phyloP scores from a whole-genome alignment of 2,113 vertebrate species.

The Colossoma macropomum region DNA sequence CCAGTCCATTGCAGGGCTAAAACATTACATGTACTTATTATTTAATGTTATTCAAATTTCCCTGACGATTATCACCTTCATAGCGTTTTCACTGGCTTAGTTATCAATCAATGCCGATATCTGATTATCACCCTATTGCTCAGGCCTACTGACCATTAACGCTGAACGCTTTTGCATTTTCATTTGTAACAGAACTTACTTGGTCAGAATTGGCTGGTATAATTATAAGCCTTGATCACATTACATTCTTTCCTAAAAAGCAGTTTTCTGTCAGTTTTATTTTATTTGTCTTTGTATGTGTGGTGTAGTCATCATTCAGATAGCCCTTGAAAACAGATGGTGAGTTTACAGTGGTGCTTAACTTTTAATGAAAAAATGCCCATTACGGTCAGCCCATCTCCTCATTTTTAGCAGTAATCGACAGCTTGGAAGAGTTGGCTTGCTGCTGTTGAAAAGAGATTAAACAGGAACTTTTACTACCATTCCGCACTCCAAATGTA shows the following conservation, averaged over 20 bases:
- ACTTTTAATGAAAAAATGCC: constrained; percentile 33
- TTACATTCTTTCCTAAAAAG: constrained; percentile 7
- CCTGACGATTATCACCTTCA: no score
- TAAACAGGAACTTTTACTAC: constrained; percentile 29
- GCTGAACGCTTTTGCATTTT: not conserved
- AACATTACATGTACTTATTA: no score
- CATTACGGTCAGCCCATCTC: constrained; percentile 13
- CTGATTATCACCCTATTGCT: no score
- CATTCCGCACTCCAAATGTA: constrained; percentile 27
- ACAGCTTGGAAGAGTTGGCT: constrained; percentile 38
- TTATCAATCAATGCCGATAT: no score
- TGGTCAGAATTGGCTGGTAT: not conserved
- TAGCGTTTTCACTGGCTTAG: no score
- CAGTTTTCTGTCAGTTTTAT: not conserved
- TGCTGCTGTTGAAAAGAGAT: constrained; percentile 1
- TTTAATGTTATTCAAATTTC: no score
- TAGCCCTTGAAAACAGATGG: constrained; percentile 36
- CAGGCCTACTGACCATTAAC: no score
- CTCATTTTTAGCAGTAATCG: constrained; percentile 19
- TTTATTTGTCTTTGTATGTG: constrained; percentile 34
- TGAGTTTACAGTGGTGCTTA: constrained; percentile 43
- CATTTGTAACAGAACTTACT: not conserved
- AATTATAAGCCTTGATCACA: not conserved
- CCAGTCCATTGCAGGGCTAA: no score
- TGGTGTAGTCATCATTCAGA: constrained; percentile 7